These are phyloP conservation scores for Beris chalybata DNA, from an alignment of 2,888 invertebrate genomes.

Conservation along the genomic window DNA sequence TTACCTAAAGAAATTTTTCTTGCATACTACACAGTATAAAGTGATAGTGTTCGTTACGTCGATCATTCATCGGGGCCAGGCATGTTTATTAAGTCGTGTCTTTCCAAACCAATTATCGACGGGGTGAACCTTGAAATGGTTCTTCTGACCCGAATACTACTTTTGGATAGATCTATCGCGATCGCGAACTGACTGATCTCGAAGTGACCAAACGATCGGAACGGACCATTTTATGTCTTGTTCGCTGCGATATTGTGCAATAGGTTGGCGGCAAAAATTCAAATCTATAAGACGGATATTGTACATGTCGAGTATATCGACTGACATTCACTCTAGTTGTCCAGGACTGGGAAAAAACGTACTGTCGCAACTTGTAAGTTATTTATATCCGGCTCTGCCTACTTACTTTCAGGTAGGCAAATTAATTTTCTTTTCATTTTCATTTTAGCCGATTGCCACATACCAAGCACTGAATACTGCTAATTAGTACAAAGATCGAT, in stretches of 20 bases:
- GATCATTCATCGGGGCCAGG: no score
- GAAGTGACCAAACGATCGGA: no score
- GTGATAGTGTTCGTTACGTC: no score
- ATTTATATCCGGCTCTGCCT: constrained; percentile 12
- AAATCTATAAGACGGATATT: not conserved
- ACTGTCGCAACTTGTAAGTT: constrained; percentile 20
- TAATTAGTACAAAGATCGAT: no score
- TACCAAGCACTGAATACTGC: no score
- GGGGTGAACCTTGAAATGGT: constrained; percentile 20
- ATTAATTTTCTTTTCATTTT: no score
- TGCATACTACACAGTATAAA: no score
- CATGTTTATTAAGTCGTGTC: no score
- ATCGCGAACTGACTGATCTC: no score
- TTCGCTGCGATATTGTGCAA: not conserved
- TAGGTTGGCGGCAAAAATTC: constrained; percentile 22
- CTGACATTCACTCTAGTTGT: constrained; percentile 25
- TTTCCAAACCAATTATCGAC: constrained; percentile 15
- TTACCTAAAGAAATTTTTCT: no score
- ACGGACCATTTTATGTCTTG: no score
- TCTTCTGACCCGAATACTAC: constrained; percentile 26
- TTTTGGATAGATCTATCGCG: constrained; percentile 5
- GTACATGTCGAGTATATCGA: not conserved
- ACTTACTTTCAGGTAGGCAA: constrained; percentile 1
- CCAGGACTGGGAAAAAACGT: constrained; percentile 10
- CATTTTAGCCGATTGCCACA: no score